phyloP scores from a whole-genome alignment of 1,140 invertebrate genomes.

The Procambarus virginalis region DNA sequence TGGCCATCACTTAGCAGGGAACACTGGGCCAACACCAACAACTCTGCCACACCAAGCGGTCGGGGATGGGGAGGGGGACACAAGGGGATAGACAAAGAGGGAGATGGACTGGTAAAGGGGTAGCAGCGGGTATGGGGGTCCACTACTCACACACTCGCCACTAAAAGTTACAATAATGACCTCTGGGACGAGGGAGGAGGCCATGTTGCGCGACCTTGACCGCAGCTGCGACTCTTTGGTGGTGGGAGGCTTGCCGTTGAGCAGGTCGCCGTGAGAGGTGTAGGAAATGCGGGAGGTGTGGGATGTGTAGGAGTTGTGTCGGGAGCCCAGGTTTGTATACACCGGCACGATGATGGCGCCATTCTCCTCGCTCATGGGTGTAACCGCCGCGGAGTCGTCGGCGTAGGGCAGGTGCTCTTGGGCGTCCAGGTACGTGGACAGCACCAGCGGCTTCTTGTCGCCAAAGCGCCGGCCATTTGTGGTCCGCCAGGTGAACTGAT shows the following conservation, averaged over 20 bases:
- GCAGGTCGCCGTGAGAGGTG: slow-evolving; percentile 92
- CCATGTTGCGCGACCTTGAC: slow-evolving; percentile 78
- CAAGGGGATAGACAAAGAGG: not conserved
- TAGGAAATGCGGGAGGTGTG: slow-evolving; percentile 93
- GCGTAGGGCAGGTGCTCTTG: slow-evolving; percentile 95
- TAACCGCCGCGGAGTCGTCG: slow-evolving; percentile 97
- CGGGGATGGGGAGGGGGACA: not conserved
- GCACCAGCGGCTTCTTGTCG: slow-evolving; percentile 93
- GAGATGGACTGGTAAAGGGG: not conserved
- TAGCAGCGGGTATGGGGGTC: not conserved
- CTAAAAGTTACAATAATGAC: slow-evolving; percentile 62
- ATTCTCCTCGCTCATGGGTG: slow-evolving; percentile 98
- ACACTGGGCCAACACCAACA: not conserved
- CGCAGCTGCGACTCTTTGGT: slow-evolving; percentile 90
- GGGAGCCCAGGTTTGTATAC: slow-evolving; percentile 81
- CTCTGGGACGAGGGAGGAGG: slow-evolving; percentile 70
- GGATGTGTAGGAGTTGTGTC: slow-evolving; percentile 95
- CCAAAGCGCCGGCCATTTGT: slow-evolving; percentile 81
- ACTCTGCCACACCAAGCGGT: not conserved
- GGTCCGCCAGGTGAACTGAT: slow-evolving; percentile 92
- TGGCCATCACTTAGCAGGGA: slow-evolving; percentile 4
- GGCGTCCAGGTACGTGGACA: slow-evolving; percentile 95
- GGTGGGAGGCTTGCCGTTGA: slow-evolving; percentile 82
- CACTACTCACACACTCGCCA: slow-evolving; percentile 70
- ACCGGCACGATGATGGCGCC: slow-evolving; percentile 93